These are phyloP conservation scores for Alexandromys fortis DNA, from an alignment of 2,113 vertebrate species.

Conservation along the genomic window DNA sequence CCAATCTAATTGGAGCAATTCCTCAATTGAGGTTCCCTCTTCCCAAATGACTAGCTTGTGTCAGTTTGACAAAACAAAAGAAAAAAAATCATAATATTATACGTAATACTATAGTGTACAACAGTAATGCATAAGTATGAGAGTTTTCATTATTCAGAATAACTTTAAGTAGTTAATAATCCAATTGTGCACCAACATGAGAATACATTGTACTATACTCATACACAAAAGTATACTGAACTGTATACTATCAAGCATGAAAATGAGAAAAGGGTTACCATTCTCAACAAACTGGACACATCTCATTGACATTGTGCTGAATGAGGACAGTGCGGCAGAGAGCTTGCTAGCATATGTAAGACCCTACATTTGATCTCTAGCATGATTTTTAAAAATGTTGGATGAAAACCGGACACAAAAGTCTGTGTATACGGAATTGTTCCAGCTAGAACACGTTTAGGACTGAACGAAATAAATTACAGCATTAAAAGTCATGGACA, in stretches of 20 bases:
- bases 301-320: neutral
- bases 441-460: neutral
- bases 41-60: neutral
- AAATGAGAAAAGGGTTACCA: neutral
- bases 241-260: neutral
- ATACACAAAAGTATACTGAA: neutral
- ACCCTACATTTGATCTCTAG: neutral
- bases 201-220: neutral
- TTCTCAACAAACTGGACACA: neutral
- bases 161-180: neutral
- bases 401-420: slow-evolving; percentile 5
- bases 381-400: neutral
- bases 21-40: neutral
- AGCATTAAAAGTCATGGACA: slow-evolving; percentile 3
- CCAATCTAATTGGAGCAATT: neutral
- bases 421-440: neutral
- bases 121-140: neutral
- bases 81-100: neutral
- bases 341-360: neutral
- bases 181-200: neutral
- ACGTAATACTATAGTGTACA: neutral
- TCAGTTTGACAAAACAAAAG: neutral
- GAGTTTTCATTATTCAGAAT: neutral
- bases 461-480: neutral
- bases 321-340: neutral